Evolutionary conservation across 1,140 invertebrate species (phyloP), one percentile per base, ranked within the genome.

Genomic region (Meloidogyne chitwoodi): DNA sequence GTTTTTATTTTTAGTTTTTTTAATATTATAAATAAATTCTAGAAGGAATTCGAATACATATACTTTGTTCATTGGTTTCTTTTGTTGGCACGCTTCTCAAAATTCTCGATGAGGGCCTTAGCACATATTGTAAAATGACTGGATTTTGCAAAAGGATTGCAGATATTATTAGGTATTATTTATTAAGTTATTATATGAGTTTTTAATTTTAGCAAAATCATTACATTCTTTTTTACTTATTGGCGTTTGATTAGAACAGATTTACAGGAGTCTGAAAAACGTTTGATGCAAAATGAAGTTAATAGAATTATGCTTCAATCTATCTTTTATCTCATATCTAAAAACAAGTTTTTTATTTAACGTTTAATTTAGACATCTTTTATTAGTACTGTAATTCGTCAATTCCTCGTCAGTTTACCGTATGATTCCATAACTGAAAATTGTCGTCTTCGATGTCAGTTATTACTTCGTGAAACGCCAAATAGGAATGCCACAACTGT

Each of bases 361-460:
- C 14, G 31, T 0, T 73, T 22, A 34, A 14, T 63, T 73, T 76
- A 73, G 14, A 29, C 27, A 34, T 3, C 4, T 61, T 27, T 78
- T 78, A 79, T 80, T 24, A 79, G 80, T 29, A 31, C 63, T 29
- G 81, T 64, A 22, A 41, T 81, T 24, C 81, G 80, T 61, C 80
- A 83, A 64, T 81, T 83, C 66, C 61, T 83, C n/a, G 81, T 81
- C 38, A 81, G 81, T 24, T 78, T 81, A 48, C 80, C 80, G 22
- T 81, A 48, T 69, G 61, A n/a, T 48, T 38, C 62, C 10, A 24
- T 80, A 19, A 81, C 80, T 22, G 80, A 81, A 22, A 69, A 68
- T 34, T 69, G 67, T 22, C 77, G 80, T 10, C 41, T 80, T 24
- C 44, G 80, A 16, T 82, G 80, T 41, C 69, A 80, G 31, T 22